Base-by-base conservation (phyloP, 1,140 invertebrate genomes). In the Panulirus ornatus region DNA sequence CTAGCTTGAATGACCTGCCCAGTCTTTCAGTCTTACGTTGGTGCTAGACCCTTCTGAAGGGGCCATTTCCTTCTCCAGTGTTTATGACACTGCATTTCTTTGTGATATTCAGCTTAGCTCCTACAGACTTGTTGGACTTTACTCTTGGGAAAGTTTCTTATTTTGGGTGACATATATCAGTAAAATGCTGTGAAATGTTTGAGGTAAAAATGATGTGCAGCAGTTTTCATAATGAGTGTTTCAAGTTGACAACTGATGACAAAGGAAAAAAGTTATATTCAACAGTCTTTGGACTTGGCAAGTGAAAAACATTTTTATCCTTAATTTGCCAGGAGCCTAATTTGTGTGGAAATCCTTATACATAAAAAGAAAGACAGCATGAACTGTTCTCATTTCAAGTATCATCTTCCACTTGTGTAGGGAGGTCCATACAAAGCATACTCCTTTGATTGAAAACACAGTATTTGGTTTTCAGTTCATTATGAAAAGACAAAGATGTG, bases 1-100 rank as follows among this genome's bases (percentile, higher is more conserved):
- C 44, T 89, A 89, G 63, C 70, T 30, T 44, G 30, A 47, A 66
- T 66, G 34, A 22, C 81, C 40, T 44, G 40, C 40, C 75, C 40
- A 44, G 40, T 44, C 40, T 78, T 44, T 44, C 40, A 78, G 40
- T 44, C 40, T 78, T 47, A 44, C 22, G 40, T 78, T 78, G 75
- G 75, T 78, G 75, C 75, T 78, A 78, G 27, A 47, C 40, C 75
- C 44, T 30, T 78, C 16, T 44, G 44, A 47, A 78, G 40, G 42
- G 75, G 75, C 75, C 75, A 44, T 27, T 30, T 58, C 27, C n/a
- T 51, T 40, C 81, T 66, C 58, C 16, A 83, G 22, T 83, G 58
- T 27, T 83, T 34, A 40, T 51, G 51, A 63, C 38, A 83, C 51
- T 66, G 30, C 34, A 58, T 82, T 27, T 27, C n/a, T 14, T 83